Conservation (phyloP, 2,888 invertebrate genomes). For the Junonia oenone region DNA sequence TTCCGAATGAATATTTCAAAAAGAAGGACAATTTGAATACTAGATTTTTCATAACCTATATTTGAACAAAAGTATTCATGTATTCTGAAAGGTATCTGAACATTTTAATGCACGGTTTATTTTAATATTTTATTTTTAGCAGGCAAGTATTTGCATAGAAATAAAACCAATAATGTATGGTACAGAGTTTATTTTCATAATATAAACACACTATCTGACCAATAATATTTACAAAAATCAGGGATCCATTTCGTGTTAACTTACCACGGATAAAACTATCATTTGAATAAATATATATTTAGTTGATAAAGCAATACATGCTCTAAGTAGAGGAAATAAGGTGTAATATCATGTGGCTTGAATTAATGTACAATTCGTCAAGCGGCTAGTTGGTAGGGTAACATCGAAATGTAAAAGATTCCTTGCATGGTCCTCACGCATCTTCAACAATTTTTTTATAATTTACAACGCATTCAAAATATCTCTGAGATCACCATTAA, state of each 20-base stretch:
- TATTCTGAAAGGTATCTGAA: too few relatives aligned
- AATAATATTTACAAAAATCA: slow-evolving; percentile 66
- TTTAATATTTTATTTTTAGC: too few relatives aligned
- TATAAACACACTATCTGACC: slow-evolving; percentile 63
- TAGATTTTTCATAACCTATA: neutral
- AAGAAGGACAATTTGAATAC: slow-evolving; percentile 6
- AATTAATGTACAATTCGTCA: slow-evolving; percentile 4
- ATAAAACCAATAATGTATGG: slow-evolving; percentile 52
- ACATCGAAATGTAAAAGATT: slow-evolving; percentile 32
- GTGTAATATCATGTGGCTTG: neutral
- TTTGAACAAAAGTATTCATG: too few relatives aligned
- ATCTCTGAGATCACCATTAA: slow-evolving; percentile 49
- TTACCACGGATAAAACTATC: slow-evolving; percentile 21
- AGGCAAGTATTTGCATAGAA: slow-evolving; percentile 6
- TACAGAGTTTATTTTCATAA: slow-evolving; percentile 73
- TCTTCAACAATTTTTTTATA: slow-evolving; percentile 36
- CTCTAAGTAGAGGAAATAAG: neutral
- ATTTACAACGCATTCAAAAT: slow-evolving; percentile 55
- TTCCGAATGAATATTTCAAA: slow-evolving; percentile 11
- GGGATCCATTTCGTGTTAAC: slow-evolving; percentile 37
- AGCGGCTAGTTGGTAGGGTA: slow-evolving; percentile 12
- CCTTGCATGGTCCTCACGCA: slow-evolving; percentile 45
- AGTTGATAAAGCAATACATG: slow-evolving; percentile 8
- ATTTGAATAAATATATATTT: neutral
- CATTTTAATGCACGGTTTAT: too few relatives aligned